These are phyloP conservation scores for Lampris incognitus DNA, from an alignment of 2,113 vertebrate genomes.

Conservation along the genomic window DNA sequence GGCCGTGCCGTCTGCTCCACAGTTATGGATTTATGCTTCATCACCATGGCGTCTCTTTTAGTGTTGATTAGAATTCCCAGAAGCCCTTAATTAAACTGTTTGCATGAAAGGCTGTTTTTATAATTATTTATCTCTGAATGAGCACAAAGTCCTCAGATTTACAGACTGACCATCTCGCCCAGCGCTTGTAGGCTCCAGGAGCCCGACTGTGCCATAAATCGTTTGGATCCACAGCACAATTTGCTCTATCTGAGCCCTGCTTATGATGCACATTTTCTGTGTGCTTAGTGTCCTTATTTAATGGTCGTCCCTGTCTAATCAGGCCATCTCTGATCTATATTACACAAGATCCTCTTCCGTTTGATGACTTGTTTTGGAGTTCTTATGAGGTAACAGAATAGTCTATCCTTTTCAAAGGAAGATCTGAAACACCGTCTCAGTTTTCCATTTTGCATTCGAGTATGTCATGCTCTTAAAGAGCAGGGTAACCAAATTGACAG, in stretches of 20 bases:
- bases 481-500: too few species aligned
- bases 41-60: slow-evolving; percentile 74
- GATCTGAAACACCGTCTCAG: slow-evolving; percentile 14
- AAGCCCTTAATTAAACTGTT: slow-evolving; percentile 79
- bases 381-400: slow-evolving; percentile 18
- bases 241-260: slow-evolving; percentile 43
- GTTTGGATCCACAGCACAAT: slow-evolving; percentile 42
- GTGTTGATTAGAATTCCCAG: slow-evolving; percentile 79
- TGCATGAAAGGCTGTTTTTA: slow-evolving; percentile 50
- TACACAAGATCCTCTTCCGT: slow-evolving; percentile 25
- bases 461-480: background rate
- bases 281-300: slow-evolving; percentile 14
- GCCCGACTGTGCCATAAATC: slow-evolving; percentile 59
- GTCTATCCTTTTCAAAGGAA: slow-evolving; percentile 28
- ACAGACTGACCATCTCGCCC: slow-evolving; percentile 58
- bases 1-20: slow-evolving; percentile 54
- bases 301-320: slow-evolving; percentile 25
- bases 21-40: slow-evolving; percentile 78
- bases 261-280: slow-evolving; percentile 51
- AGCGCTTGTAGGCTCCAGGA: slow-evolving; percentile 33
- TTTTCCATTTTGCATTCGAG: slow-evolving; percentile 45
- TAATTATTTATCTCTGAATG: slow-evolving; percentile 71
- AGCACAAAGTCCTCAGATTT: slow-evolving; percentile 63
- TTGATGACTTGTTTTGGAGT: slow-evolving; percentile 44
- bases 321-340: background rate